These are phyloP conservation scores for Antedon mediterranea DNA, from an alignment of 53 echinoderm and acorn worm genomes.

Conservation along the genomic window DNA sequence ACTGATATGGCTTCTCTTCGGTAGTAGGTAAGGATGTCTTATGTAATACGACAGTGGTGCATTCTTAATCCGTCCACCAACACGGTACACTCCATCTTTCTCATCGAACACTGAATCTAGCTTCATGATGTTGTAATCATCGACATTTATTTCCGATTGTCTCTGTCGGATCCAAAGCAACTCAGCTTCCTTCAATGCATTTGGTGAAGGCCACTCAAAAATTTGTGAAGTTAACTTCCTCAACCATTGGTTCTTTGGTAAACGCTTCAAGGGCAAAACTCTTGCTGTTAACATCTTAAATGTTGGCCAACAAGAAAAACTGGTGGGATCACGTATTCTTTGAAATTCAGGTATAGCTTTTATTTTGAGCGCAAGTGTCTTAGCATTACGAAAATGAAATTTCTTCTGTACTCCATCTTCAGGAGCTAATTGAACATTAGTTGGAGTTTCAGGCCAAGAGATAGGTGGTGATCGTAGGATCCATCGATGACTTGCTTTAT, in stretches of 20 bases:
- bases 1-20: conserved; percentile 39
- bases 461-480: conserved; percentile 30
- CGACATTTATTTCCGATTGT: conserved; percentile 44
- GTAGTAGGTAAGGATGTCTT: conserved; percentile 60
- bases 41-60: conserved; percentile 56
- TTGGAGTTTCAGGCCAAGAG: conserved; percentile 54
- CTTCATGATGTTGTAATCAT: conserved; percentile 35
- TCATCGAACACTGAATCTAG: conserved; percentile 26
- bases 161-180: conserved; percentile 51
- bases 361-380: conserved; percentile 29
- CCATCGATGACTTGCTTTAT: conserved; percentile 7
- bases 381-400: conserved; percentile 39
- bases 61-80: conserved; percentile 38
- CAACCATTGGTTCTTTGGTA: conserved; percentile 25
- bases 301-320: conserved; percentile 47
- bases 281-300: conserved; percentile 42
- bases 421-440: conserved; percentile 23
- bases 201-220: conserved; percentile 30
- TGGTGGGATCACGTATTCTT: conserved; percentile 22
- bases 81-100: conserved; percentile 11
- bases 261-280: conserved; percentile 33
- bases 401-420: conserved; percentile 28
- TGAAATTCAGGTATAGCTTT: neutral
- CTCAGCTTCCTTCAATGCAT: conserved; percentile 31
- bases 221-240: conserved; percentile 27